These are phyloP conservation scores for Mus pahari DNA, from an alignment of 2,113 vertebrate genomes.

Conservation along the genomic window DNA sequence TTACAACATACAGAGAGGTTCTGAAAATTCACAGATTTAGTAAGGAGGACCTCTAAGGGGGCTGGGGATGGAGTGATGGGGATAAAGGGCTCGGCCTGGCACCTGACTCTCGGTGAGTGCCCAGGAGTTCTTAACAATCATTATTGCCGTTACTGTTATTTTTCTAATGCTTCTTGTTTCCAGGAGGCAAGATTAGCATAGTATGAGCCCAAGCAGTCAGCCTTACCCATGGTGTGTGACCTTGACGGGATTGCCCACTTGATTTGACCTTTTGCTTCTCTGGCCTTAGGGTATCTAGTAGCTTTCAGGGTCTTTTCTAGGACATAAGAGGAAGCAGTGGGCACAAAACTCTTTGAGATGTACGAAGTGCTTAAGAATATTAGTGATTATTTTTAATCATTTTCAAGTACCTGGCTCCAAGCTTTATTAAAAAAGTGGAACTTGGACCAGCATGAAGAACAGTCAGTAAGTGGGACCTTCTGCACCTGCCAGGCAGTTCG, in stretches of 20 bases:
- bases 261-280: not conserved
- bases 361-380: not conserved
- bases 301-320: not conserved
- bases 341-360: not conserved
- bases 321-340: not conserved
- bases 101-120: not conserved
- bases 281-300: not conserved
- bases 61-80: too few relatives aligned
- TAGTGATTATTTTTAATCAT: slow-evolving; percentile 31
- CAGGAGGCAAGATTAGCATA: not conserved
- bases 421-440: slow-evolving; percentile 30
- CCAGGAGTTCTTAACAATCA: not conserved
- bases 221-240: not conserved
- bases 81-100: not conserved
- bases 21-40: not conserved
- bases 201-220: not conserved
- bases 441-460: not conserved
- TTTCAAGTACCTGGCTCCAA: not conserved
- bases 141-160: not conserved
- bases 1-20: not conserved
- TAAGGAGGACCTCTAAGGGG: not conserved
- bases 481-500: not conserved
- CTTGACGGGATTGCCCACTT: not conserved
- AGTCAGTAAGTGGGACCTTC: not conserved
- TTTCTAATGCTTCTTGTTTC: not conserved